Percentiles rank a stretch among this genome's conserved stretches.
Evolutionary conservation across 2,888 invertebrate genomes (phyloP).

Genomic region (Drosophila kambysellisi): DNA sequence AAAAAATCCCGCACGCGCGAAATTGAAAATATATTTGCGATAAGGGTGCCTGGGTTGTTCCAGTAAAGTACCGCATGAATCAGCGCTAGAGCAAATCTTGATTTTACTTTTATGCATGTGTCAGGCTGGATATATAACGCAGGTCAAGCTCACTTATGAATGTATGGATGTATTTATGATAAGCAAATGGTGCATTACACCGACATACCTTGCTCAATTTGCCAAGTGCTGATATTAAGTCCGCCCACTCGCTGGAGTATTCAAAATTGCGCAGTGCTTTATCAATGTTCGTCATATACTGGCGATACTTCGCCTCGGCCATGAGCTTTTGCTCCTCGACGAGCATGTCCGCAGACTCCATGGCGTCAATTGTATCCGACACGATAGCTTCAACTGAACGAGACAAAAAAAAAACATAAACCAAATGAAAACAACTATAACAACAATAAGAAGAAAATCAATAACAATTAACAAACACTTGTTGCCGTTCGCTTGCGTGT

Average conservation of each 20-base stretch:
- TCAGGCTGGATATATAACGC: not conserved
- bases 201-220: conserved; percentile 93
- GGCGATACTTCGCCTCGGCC: conserved; percentile 92
- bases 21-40: conserved; percentile 4
- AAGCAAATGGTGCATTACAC: not conserved
- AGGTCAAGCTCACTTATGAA: conserved; percentile 4
- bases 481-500: conserved; percentile 49
- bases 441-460: conserved; percentile 49
- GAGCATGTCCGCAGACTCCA: conserved; percentile 84
- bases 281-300: conserved; percentile 92
- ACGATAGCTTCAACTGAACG: conserved; percentile 10
- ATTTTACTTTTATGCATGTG: not conserved
- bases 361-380: conserved; percentile 52
- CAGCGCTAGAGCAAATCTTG: conserved; percentile 7
- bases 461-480: conserved; percentile 73
- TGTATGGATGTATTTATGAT: not conserved
- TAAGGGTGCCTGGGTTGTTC: conserved; percentile 1
- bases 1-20: too few relatives aligned
- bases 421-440: conserved; percentile 10
- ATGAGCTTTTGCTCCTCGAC: conserved; percentile 92
- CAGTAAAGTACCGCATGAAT: conserved; percentile 5
- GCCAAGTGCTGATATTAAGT: conserved; percentile 94
- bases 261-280: conserved; percentile 96
- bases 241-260: conserved; percentile 97
- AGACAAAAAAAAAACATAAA: not conserved